A percentile compares a stretch with the other conserved stretches of the same genome.
These are phyloP conservation scores for Entosphenus tridentatus DNA, from an alignment of 2,113 vertebrate genomes.

Conservation along the genomic window DNA sequence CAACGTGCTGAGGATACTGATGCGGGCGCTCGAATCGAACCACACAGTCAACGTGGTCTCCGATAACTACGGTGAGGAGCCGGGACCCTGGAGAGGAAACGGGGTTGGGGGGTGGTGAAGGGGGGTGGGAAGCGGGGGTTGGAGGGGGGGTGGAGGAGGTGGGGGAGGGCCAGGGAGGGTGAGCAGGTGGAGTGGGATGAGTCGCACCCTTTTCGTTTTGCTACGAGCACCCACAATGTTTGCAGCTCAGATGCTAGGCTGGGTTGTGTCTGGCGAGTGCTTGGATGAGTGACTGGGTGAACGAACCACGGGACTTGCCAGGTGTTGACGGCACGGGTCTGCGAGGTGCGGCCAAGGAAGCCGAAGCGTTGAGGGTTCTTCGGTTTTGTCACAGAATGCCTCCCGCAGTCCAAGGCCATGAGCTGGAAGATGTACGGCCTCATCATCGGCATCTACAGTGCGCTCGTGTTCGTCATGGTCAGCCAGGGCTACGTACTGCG, in stretches of 20 bases:
- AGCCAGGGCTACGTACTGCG: conserved; percentile 40
- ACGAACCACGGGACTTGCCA: too few species aligned
- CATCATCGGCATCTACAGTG: conserved; percentile 15
- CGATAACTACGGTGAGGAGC: conserved; percentile 28
- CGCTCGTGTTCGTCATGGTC: conserved; percentile 27
- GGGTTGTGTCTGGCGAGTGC: too few species aligned
- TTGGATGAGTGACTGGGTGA: too few species aligned
- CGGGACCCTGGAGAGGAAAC: not conserved
- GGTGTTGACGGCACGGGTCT: too few species aligned
- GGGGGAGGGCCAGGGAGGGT: not conserved
- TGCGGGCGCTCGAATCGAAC: conserved; percentile 44
- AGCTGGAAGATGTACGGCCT: conserved; percentile 17
- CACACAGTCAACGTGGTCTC: conserved; percentile 17
- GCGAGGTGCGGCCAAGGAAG: too few species aligned
- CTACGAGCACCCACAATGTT: too few species aligned
- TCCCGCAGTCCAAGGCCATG: conserved; percentile 22
- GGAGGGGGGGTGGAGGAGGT: not conserved
- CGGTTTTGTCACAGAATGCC: conserved; percentile 19
- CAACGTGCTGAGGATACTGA: conserved; percentile 30
- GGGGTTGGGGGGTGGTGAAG: not conserved
- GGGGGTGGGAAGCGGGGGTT: not conserved
- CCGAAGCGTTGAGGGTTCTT: not conserved
- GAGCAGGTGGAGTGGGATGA: too few species aligned
- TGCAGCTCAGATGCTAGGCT: too few species aligned
- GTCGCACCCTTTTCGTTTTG: too few species aligned